Conservation (phyloP, 1,140 invertebrate species). For the Brachionus paranguensis region DNA sequence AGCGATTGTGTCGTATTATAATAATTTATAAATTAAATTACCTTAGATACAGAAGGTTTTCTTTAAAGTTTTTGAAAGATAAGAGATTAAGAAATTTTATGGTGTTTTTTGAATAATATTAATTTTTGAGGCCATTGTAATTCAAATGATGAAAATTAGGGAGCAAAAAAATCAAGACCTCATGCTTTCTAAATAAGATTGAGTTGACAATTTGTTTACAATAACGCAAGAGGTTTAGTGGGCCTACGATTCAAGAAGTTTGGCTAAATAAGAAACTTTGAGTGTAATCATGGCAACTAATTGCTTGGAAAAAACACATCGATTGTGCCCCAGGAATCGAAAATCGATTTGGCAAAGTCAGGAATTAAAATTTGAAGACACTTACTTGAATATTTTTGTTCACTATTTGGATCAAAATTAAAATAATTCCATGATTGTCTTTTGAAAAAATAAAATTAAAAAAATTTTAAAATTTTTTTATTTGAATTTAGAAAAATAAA, state of each 20-base stretch:
- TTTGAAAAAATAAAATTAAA: not conserved
- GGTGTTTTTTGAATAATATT: not conserved
- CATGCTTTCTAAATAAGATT: not conserved
- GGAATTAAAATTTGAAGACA: not conserved
- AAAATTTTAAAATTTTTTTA: not conserved
- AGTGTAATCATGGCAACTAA: not conserved
- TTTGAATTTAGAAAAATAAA: not conserved
- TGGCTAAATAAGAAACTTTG: not conserved
- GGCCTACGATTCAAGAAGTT: not conserved
- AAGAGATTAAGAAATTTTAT: not conserved
- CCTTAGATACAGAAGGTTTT: conserved; percentile 7
- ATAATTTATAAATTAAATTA: conserved; percentile 33
- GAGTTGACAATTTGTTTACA: not conserved
- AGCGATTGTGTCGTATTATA: not conserved
- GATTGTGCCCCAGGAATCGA: not conserved
- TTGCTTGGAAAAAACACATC: not conserved
- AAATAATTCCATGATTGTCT: not conserved
- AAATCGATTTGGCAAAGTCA: not conserved
- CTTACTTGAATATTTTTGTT: not conserved
- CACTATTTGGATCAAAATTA: not conserved
- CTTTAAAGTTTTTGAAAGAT: not conserved
- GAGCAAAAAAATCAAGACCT: not conserved
- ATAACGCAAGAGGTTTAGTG: not conserved
- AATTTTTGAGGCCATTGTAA: not conserved
- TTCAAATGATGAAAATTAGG: not conserved